phyloP scores from a whole-genome alignment of 1,140 invertebrate species.

The Drosophila ogumai region DNA sequence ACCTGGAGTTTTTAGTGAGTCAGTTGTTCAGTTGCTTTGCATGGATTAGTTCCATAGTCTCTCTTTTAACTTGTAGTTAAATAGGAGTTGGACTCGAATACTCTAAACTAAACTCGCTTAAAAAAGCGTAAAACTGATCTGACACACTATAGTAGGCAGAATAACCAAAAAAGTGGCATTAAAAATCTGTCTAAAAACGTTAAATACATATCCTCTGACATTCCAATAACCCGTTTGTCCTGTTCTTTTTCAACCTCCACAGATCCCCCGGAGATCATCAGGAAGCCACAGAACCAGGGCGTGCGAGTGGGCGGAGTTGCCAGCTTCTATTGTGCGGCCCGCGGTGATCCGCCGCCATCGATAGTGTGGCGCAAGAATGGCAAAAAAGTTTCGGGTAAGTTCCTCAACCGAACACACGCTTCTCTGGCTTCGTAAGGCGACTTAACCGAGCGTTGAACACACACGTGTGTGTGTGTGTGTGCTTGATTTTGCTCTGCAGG shows the following conservation, averaged over 20 bases:
- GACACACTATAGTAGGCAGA: neutral
- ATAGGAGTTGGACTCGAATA: neutral
- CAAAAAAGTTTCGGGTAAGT: constrained; percentile 92
- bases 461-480: neutral
- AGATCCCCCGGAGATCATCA: constrained; percentile 96
- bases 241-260: constrained; percentile 85
- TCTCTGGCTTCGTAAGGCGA: constrained; percentile 24
- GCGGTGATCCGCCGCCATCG: constrained; percentile 94
- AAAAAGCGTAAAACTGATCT: neutral
- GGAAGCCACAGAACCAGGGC: constrained; percentile 93
- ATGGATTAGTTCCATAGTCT: too few relatives aligned
- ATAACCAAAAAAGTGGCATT: constrained; percentile 4
- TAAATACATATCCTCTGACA: constrained; percentile 1
- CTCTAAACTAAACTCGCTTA: neutral
- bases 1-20: neutral
- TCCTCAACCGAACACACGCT: neutral
- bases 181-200: neutral
- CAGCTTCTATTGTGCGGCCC: constrained; percentile 97
- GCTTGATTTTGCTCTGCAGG: constrained; percentile 74
- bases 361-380: constrained; percentile 96
- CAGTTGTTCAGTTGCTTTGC: neutral
- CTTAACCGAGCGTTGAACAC: constrained; percentile 30
- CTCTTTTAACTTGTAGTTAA: neutral
- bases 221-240: constrained; percentile 38
- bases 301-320: constrained; percentile 96